phyloP scores from a whole-genome alignment of 2,888 invertebrate genomes.

The Hemistola chrysoprasaria region DNA sequence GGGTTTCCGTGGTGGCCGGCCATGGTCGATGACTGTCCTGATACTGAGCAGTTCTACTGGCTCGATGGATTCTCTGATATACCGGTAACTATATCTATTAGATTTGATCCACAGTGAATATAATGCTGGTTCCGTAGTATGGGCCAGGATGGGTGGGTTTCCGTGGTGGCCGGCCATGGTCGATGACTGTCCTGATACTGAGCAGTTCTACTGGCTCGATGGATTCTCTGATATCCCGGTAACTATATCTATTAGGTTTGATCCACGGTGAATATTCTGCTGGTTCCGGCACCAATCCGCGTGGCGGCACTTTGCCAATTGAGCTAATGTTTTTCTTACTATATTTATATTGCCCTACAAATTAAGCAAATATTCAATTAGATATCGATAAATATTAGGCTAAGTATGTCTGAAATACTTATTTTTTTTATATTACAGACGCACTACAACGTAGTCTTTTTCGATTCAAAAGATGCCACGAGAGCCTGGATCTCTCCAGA shows the following conservation, averaged over 20 bases:
- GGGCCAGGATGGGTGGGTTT: slow-evolving; percentile 83
- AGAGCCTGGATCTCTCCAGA: slow-evolving; percentile 70
- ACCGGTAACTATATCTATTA: slow-evolving; percentile 56
- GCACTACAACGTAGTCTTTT: slow-evolving; percentile 80
- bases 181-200: slow-evolving; percentile 84
- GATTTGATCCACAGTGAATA: slow-evolving; percentile 82
- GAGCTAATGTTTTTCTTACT: too few relatives aligned
- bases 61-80: slow-evolving; percentile 77
- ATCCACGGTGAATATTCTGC: slow-evolving; percentile 83
- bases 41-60: slow-evolving; percentile 83
- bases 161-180: slow-evolving; percentile 90
- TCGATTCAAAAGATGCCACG: slow-evolving; percentile 63
- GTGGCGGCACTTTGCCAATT: too few relatives aligned
- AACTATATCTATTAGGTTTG: slow-evolving; percentile 50
- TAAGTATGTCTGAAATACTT: too few relatives aligned
- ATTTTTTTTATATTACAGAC: slow-evolving; percentile 58
- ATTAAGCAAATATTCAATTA: too few relatives aligned
- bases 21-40: slow-evolving; percentile 86
- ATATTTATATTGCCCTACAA: too few relatives aligned
- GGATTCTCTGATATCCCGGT: slow-evolving; percentile 79
- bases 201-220: slow-evolving; percentile 82
- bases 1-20: slow-evolving; percentile 89
- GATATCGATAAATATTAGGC: too few relatives aligned
- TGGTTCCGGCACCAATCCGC: too few relatives aligned
- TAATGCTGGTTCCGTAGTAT: slow-evolving; percentile 85